A percentile compares a stretch with the other conserved stretches of the same genome.
Evolutionary conservation across 2,113 vertebrate genomes (phyloP).

Genomic region (Xenus cinereus): DNA sequence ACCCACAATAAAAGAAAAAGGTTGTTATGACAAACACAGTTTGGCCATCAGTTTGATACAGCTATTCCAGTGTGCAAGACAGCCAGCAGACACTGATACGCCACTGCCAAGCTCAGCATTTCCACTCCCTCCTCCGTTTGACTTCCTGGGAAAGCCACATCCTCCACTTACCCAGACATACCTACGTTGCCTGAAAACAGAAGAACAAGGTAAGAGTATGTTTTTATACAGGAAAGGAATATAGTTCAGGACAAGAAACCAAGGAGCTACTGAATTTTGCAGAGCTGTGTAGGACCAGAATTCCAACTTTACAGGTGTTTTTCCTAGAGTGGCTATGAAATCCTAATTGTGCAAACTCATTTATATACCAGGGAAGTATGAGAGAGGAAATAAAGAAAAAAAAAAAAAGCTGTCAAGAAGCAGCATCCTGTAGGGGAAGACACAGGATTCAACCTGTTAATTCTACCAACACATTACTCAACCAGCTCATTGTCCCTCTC

Average conservation of each 20-base stretch:
- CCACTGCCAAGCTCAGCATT: background rate
- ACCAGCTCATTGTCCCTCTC: background rate
- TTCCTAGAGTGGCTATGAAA: background rate
- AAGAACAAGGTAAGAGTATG: background rate
- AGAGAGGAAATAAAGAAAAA: background rate
- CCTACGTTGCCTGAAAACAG: background rate
- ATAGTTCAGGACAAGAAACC: background rate
- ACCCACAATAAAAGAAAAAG: background rate
- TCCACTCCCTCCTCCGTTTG: no score
- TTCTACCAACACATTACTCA: background rate
- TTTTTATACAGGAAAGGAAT: background rate
- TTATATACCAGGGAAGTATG: background rate
- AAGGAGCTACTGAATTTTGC: background rate
- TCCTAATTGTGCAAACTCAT: background rate
- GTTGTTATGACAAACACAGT: background rate
- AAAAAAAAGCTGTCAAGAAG: background rate
- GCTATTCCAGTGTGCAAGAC: background rate
- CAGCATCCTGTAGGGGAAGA: background rate
- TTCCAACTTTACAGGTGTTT: background rate
- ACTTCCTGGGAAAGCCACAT: rapidly evolving
- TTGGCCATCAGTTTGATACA: background rate
- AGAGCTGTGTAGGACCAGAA: background rate
- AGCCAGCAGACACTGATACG: background rate
- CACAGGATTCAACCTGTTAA: background rate
- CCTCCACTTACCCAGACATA: background rate